Evolutionary conservation across 2,888 invertebrate genomes (phyloP), one percentile per base, ranked within the genome.

Genomic region (Chironomus tentans): DNA sequence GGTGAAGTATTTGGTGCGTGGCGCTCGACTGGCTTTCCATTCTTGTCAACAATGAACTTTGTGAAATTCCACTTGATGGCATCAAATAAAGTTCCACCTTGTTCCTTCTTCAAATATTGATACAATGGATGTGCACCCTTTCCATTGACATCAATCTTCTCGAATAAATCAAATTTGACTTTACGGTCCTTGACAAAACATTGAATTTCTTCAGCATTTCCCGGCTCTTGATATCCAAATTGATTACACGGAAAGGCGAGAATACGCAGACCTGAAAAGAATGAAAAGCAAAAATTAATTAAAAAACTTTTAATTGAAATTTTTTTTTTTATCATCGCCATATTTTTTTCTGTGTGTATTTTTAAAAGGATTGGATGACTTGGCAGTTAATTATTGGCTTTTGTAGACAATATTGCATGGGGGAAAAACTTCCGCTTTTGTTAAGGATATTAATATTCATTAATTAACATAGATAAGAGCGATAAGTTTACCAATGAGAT

Each of bases 41-140:
- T 84, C 80, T 87, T 89, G 81, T 94, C 89, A 28, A 95, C 85
- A 50, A 95, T 86, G 83, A 95, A 95, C 82, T 95, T 95, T 0
- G 93, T 90, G 82, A 94, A 95, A 83, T 95, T 95, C 95, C 95
- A 95, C 81, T 94, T 94, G 79, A 95, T 92, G 78, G 88, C 88
- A 81, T 91, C 85, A 0, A 86, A 87, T 2, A 88, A 76, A 0
- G 83, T 85, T 0, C 87, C 88, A 79, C 84, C 83, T 80, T 87
- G 84, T 78, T 86, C 86, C 74, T 83, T 80, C 81, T 92, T 91
- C 78, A 92, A 83, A 79, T 86, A 92, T 70, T 87, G 85, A 85
- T 86, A 92, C 21, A 93, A 81, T 0, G 92, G 91, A 81, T 89
- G 87, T 1, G 91, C 87, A 77, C 87, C 83, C 3, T 87, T 86